phyloP scores from a whole-genome alignment of 2,797 vertebrate species.

The Phataginus tricuspis region DNA sequence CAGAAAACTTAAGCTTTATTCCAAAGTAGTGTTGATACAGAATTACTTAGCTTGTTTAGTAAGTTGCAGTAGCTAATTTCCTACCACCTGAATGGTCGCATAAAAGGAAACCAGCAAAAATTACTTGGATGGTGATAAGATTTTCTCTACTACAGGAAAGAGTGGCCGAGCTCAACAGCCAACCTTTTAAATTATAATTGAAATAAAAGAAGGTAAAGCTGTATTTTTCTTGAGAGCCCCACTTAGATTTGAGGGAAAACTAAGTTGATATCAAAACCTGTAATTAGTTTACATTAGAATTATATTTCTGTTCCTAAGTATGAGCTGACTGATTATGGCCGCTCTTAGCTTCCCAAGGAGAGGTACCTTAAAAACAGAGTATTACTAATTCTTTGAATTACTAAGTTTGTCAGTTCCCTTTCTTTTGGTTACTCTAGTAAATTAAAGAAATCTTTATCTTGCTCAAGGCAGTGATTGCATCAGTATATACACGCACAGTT shows the following conservation, averaged over 20 bases:
- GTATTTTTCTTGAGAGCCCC: conserved; percentile 3
- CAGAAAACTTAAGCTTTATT: conserved; percentile 17
- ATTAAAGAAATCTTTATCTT: background rate
- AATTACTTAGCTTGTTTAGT: conserved; percentile 2
- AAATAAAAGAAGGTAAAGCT: background rate
- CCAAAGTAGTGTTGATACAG: background rate
- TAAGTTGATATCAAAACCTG: background rate
- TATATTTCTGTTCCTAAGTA: background rate
- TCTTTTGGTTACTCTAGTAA: background rate
- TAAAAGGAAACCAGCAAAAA: background rate
- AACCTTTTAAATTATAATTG: too few relatives aligned
- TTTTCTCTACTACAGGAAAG: background rate
- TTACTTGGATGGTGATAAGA: background rate
- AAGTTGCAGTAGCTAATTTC: background rate
- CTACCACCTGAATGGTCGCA: background rate
- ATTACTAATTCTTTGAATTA: conserved; percentile 47
- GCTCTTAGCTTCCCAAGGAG: conserved; percentile 31
- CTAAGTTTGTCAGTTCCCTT: conserved; percentile 53
- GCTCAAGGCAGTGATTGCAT: background rate
- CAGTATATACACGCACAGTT: too few relatives aligned
- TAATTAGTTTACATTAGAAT: background rate
- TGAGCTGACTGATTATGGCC: background rate
- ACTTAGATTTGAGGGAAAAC: background rate
- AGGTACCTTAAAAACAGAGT: conserved; percentile 31
- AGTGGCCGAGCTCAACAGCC: background rate